Evolutionary conservation across 2,888 invertebrate genomes (phyloP).

Genomic region (Drosophila buzzatii): DNA sequence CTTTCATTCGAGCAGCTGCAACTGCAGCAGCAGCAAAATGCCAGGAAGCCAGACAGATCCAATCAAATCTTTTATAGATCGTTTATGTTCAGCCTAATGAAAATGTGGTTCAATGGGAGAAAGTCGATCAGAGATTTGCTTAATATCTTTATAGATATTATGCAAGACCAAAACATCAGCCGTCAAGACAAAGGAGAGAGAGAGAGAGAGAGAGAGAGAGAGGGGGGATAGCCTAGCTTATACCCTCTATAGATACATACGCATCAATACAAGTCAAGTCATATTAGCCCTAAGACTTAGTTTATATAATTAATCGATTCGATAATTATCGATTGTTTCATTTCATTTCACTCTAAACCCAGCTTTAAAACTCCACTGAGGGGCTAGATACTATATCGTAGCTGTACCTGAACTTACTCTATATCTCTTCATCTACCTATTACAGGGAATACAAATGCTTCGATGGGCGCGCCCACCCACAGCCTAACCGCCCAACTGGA

Average conservation of each 20-base stretch:
- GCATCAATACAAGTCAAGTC: neutral
- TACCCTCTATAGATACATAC: neutral
- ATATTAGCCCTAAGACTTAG: neutral
- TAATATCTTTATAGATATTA: constrained; percentile 15
- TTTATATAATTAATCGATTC: neutral
- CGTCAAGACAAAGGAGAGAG: neutral
- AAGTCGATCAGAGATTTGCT: constrained; percentile 7
- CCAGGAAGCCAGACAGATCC: constrained; percentile 30
- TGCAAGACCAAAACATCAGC: constrained; percentile 13
- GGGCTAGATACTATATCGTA: neutral
- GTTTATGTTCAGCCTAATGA: constrained; percentile 11
- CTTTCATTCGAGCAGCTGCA: constrained; percentile 18
- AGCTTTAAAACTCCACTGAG: neutral
- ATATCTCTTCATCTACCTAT: neutral
- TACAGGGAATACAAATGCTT: constrained; percentile 6
- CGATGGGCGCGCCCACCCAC: constrained; percentile 15
- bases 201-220: neutral
- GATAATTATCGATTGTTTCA: neutral
- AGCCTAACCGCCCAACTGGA: neutral
- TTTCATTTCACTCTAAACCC: neutral
- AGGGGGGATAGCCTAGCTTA: neutral
- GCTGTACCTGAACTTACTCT: neutral
- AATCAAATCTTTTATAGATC: constrained; percentile 24
- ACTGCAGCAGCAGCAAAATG: constrained; percentile 7
- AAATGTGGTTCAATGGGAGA: constrained; percentile 18